A percentile compares a stretch with the other conserved stretches of the same genome.
These are phyloP conservation scores for Cardiocondyla obscurior DNA, from an alignment of 1,140 invertebrate genomes.

Conservation along the genomic window DNA sequence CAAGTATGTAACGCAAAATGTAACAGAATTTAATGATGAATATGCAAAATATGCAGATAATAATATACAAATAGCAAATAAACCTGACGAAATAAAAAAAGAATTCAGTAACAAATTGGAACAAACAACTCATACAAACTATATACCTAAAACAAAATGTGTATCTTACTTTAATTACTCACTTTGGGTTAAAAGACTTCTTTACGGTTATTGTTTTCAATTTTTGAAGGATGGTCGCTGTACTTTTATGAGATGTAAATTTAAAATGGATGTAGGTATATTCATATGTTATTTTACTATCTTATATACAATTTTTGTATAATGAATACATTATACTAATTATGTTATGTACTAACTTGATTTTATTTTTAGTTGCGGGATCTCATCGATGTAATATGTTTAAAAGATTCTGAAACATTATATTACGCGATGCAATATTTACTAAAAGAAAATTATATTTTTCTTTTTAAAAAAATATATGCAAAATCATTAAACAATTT, in stretches of 20 bases:
- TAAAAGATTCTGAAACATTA: background rate
- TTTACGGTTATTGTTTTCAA: slow-evolving; percentile 13
- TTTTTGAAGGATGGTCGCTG: background rate
- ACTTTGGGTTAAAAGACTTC: too few species aligned
- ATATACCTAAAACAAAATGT: background rate
- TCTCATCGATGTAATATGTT: background rate
- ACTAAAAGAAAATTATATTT: background rate
- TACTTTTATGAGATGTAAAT: background rate
- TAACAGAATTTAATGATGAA: slow-evolving; percentile 33
- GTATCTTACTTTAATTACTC: too few species aligned
- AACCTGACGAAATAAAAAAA: background rate
- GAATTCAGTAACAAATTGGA: background rate
- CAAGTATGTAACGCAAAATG: slow-evolving; percentile 9
- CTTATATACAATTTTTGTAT: background rate
- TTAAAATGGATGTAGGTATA: slow-evolving; percentile 52
- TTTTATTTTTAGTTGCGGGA: background rate
- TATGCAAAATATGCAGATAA: background rate
- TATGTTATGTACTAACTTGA: background rate
- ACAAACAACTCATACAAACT: background rate
- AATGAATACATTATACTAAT: too few species aligned
- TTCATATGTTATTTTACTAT: background rate
- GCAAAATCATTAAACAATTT: background rate
- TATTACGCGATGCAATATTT: too few species aligned
- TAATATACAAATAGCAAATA: background rate
- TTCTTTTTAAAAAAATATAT: slow-evolving; percentile 5